Evolutionary conservation across 2,888 invertebrate genomes (phyloP).

Genomic region (Nasonia oneida): DNA sequence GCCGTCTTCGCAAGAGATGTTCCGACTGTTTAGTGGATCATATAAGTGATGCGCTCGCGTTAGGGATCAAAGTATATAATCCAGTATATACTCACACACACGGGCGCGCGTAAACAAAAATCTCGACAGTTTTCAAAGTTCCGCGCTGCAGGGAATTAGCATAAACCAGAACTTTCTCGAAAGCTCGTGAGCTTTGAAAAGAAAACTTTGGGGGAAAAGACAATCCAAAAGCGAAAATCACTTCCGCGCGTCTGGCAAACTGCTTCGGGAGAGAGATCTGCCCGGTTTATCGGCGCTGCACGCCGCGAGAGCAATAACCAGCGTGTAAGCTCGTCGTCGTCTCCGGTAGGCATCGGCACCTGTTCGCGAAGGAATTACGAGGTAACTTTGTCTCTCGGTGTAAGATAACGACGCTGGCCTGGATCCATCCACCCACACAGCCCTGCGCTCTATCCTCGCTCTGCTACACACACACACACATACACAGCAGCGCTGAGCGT

Average conservation of each 20-base stretch:
- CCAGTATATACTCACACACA: too few species aligned
- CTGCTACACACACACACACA: conserved; percentile 64
- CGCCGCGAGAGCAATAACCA: conserved; percentile 65
- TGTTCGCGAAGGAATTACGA: conserved; percentile 79
- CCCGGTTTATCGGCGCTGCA: conserved; percentile 66
- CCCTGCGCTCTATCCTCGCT: neutral
- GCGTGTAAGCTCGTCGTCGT: conserved; percentile 69
- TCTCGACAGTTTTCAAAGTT: neutral
- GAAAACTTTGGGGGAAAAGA: neutral
- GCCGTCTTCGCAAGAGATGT: conserved; percentile 73
- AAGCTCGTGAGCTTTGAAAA: neutral
- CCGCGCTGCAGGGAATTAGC: neutral
- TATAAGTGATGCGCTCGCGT: too few species aligned
- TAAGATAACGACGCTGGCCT: conserved; percentile 72
- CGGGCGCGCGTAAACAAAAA: conserved; percentile 29
- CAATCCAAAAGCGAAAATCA: neutral
- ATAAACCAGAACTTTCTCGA: conserved; percentile 5
- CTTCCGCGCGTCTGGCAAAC: neutral
- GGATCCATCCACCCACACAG: neutral
- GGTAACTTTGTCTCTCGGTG: conserved; percentile 76
- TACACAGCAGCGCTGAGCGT: conserved; percentile 64
- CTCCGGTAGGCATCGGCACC: conserved; percentile 74
- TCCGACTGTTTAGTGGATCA: conserved; percentile 73
- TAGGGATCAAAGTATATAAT: too few species aligned
- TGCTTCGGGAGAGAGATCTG: neutral